phyloP scores from a whole-genome alignment of 2,888 invertebrate genomes.

The Branchellion lobata region DNA sequence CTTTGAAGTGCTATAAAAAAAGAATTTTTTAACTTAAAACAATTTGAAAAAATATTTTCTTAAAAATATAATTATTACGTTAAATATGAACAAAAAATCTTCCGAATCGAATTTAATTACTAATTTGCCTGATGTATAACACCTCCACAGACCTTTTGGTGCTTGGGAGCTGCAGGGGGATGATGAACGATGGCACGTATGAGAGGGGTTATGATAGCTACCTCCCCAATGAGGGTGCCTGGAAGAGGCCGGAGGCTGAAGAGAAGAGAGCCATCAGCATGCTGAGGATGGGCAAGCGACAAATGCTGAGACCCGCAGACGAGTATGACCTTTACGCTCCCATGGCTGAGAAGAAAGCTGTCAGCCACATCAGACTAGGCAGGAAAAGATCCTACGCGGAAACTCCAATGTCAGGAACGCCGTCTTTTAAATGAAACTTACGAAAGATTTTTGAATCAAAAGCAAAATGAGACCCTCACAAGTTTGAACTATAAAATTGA shows the following conservation, averaged over 20 bases:
- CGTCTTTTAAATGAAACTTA: too few species aligned
- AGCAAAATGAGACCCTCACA: too few species aligned
- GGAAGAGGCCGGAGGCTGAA: constrained; percentile 16
- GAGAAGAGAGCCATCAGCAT: constrained; percentile 43
- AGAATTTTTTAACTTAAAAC: too few species aligned
- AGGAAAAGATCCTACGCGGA: constrained; percentile 10
- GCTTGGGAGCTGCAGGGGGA: not conserved
- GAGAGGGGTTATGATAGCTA: not conserved
- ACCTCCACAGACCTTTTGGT: not conserved
- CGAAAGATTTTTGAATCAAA: too few species aligned
- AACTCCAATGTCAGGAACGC: too few species aligned
- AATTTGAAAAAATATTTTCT: too few species aligned
- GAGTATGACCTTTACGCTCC: not conserved
- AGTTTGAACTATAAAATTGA: too few species aligned
- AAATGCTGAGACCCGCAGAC: not conserved
- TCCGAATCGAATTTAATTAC: not conserved
- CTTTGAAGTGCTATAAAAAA: too few species aligned
- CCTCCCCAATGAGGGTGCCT: not conserved
- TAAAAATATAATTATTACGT: not conserved
- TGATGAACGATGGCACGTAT: not conserved
- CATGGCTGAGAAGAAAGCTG: constrained; percentile 33
- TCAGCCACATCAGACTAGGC: constrained; percentile 43
- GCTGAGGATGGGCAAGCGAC: constrained; percentile 43
- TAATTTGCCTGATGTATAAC: too few species aligned
- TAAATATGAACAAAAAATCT: not conserved